Evolutionary conservation across 2,113 vertebrate species (phyloP).

Genomic region (Microcebus jonahi): DNA sequence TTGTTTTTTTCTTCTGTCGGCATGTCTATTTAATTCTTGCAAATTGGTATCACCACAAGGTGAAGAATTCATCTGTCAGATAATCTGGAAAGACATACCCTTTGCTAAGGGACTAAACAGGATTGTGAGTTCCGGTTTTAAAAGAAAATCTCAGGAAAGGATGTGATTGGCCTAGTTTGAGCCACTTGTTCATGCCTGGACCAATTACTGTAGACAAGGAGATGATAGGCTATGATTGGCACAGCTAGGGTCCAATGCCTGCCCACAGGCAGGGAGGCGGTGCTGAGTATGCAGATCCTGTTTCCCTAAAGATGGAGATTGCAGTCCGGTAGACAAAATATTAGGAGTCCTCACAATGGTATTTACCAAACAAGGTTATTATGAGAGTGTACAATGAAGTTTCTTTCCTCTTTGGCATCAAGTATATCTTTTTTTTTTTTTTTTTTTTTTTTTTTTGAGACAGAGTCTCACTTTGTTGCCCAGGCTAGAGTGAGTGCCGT

Average conservation of each 20-base stretch:
- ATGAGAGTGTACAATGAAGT: neutral
- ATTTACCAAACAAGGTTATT: neutral
- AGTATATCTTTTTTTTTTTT: neutral
- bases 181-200: neutral
- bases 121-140: neutral
- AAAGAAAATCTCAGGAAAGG: neutral
- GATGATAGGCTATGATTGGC: neutral
- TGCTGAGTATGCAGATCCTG: neutral
- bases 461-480: too few relatives aligned
- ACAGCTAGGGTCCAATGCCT: neutral
- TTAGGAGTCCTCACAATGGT: too few relatives aligned
- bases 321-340: neutral
- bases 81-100: neutral
- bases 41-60: neutral
- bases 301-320: neutral
- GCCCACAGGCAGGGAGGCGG: neutral
- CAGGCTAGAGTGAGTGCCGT: too few relatives aligned
- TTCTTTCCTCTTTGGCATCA: neutral
- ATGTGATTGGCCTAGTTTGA: neutral
- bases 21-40: neutral
- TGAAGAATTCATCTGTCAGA: neutral
- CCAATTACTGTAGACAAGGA: neutral
- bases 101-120: neutral
- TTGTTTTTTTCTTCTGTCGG: neutral
- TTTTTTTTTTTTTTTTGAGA: too few relatives aligned